Base-by-base conservation (phyloP, 2,888 invertebrate genomes). In the Amblyjoppa fuscipennis region DNA sequence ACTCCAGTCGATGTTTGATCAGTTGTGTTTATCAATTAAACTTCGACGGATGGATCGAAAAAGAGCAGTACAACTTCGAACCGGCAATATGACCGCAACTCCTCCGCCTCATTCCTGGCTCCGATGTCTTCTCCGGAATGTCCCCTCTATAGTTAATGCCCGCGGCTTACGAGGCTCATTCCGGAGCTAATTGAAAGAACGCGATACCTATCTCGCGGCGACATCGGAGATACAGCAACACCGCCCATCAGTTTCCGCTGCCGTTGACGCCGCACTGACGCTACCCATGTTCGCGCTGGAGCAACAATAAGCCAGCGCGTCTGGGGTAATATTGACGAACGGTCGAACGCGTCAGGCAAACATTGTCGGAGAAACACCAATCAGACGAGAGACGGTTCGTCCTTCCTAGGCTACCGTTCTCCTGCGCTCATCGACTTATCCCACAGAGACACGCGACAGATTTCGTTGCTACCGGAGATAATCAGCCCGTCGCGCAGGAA, bases 251-350 rank as follows among this genome's bases (percentile, higher is more conserved):
- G 13, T n/a, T 49, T 13, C 61, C 49, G 51, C 34, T 53, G 38
- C n/a, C 16, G 45, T 45, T 45, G 45, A 28, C 25, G 11, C 5
- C 59, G 59, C 31, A 20, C n/a, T 49, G 31, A 11, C 49, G 69
- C 13, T 49, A 6, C 28, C 61, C 13, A 16, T 11, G 20, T 70
- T 49, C 78, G 45, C 31, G 70, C 13, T 38, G 11, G 3, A 64
- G 53, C 51, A 64, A 80, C 71, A 80, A 80, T 79, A 71, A 80
- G 71, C 71, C 51, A 41, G 9, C 38, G 38, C 64, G 71, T 80
- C 71, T 73, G 71, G 38, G 64, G n/a, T 66, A 80, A 71, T 80
- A 80, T 80, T 80, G 79, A 80, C 79, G 66, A 53, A 70, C 79
- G 79, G 34, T 71, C 70, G 79, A 71, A 80, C 71, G 66, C 53